Base-by-base conservation (phyloP, 2,888 invertebrate genomes). In the Stenolophus ochropezus region DNA sequence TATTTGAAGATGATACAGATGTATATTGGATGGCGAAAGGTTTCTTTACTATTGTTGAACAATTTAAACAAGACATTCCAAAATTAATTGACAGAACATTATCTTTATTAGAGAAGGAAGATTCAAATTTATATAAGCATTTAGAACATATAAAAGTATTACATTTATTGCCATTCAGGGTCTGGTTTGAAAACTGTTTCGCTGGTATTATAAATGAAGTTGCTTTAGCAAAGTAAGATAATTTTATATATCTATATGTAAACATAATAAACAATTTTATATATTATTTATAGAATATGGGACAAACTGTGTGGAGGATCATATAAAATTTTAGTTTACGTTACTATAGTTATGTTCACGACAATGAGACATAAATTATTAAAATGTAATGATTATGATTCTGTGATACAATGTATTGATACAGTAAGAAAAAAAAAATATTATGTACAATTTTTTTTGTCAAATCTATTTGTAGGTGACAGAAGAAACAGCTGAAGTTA, bases 231-330 rank as follows among this genome's bases (percentile, higher is more conserved):
- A 95, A 94, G 95, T 95, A 90, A 51, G 65, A 18, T 73, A 42
- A 21, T 11, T 73, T 47, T 4, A 11, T 49, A 11, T 21, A n/a
- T n/a, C n/a, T n/a, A n/a, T n/a, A n/a, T n/a, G n/a, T n/a, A n/a
- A n/a, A n/a, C n/a, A n/a, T n/a, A n/a, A n/a, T n/a, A n/a, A n/a
- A n/a, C n/a, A n/a, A n/a, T n/a, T n/a, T n/a, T n/a, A n/a, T n/a
- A n/a, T 8, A 33, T 33, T 42, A 42, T 82, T 90, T 91, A 86
- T 85, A 96, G 96, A 87, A 94, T 97, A 83, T 97, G 96, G 96
- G 97, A 97, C 88, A 96, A 96, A 90, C 90, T 97, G 33, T 94
- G 95, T 86, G 96, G 95, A 51, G 96, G 97, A 1, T 96, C 96
- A 0, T 94, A 93, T 49, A 95, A 94, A 89, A 95, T 97, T 85